A percentile compares a stretch with the other conserved stretches of the same genome.
Conservation (phyloP, 2,113 vertebrate species). For the Halcyon senegalensis region DNA sequence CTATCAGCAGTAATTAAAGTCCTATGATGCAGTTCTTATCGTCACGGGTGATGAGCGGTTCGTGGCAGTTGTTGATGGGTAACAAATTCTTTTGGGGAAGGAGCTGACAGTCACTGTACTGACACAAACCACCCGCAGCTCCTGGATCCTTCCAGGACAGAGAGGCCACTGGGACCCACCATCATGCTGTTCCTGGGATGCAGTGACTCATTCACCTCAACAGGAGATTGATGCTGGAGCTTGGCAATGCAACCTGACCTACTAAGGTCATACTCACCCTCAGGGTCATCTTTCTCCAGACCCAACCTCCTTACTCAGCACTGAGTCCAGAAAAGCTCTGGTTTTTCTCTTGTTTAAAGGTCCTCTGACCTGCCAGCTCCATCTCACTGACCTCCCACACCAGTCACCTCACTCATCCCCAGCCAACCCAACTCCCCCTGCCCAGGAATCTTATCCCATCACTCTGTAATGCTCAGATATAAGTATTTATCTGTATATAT, state of each 20-base stretch:
- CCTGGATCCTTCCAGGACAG: neutral
- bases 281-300: too few relatives aligned
- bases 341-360: neutral
- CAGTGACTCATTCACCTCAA: fast-evolving
- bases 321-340: neutral
- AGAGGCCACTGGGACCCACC: neutral
- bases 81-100: neutral
- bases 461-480: too few relatives aligned
- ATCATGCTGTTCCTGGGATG: fast-evolving
- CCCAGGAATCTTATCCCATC: neutral
- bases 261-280: neutral
- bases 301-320: neutral
- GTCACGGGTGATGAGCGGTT: neutral
- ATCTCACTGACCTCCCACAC: neutral
- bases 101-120: neutral
- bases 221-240: neutral
- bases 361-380: neutral
- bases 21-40: neutral
- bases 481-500: neutral
- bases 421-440: too few relatives aligned
- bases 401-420: fast-evolving
- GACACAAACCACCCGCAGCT: neutral
- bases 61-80: neutral
- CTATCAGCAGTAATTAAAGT: conserved; percentile 35
- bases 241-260: neutral